Evolutionary conservation across 1,140 invertebrate genomes (phyloP).

Genomic region (Drosophila triauraria): DNA sequence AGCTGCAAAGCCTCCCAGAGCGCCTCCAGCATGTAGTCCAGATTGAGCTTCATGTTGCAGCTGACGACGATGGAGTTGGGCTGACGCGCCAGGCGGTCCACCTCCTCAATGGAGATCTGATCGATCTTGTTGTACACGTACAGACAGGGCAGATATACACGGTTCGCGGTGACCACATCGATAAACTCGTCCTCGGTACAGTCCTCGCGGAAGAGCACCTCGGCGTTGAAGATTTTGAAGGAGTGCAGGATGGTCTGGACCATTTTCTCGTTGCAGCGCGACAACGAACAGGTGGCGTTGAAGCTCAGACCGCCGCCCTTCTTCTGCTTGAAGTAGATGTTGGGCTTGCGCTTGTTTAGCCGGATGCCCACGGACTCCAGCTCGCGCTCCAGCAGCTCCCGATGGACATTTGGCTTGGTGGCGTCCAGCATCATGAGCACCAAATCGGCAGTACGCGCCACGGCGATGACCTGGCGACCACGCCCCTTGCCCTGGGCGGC

Average conservation of each 20-base stretch:
- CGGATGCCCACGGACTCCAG: slow-evolving; percentile 98
- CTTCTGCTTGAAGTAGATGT: slow-evolving; percentile 99
- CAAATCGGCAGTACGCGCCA: slow-evolving; percentile 97
- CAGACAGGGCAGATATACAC: slow-evolving; percentile 98
- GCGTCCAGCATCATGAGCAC: slow-evolving; percentile 99
- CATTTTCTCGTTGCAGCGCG: slow-evolving; percentile 98
- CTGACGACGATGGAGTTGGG: slow-evolving; percentile 98
- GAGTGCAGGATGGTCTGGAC: slow-evolving; percentile 99
- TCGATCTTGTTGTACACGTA: slow-evolving; percentile 99
- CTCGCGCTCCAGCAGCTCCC: slow-evolving; percentile 95
- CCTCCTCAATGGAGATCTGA: slow-evolving; percentile 99
- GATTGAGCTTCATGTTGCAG: slow-evolving; percentile 99
- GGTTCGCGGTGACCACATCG: slow-evolving; percentile 99
- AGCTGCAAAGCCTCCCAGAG: slow-evolving; percentile 98
- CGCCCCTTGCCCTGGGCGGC: slow-evolving; percentile 95
- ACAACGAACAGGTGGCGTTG: slow-evolving; percentile 97
- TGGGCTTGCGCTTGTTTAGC: slow-evolving; percentile 96
- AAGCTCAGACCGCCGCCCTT: slow-evolving; percentile 99
- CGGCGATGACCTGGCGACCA: slow-evolving; percentile 96
- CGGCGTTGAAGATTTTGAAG: slow-evolving; percentile 99
- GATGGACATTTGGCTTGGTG: slow-evolving; percentile 97
- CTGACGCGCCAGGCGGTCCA: slow-evolving; percentile 96
- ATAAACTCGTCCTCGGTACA: slow-evolving; percentile 98
- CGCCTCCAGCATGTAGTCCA: slow-evolving; percentile 97
- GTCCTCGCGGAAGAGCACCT: slow-evolving; percentile 98